Percentiles rank a stretch among this genome's conserved stretches.
phyloP scores from a whole-genome alignment of 2,888 invertebrate species.

The Brachypterus glaber region DNA sequence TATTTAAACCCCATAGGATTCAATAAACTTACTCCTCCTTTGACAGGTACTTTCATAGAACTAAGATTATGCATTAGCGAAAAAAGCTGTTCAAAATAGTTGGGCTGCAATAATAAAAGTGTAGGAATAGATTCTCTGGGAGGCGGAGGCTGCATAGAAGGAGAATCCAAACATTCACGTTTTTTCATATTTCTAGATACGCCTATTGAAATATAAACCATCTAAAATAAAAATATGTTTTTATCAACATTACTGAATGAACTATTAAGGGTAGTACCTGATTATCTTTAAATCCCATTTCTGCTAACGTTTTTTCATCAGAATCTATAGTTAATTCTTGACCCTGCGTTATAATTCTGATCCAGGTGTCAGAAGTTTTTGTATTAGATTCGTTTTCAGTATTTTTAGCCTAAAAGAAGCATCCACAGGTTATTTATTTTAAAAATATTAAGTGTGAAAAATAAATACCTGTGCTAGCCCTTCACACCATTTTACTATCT shows the following conservation, averaged over 20 bases:
- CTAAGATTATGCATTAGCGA: slow-evolving; percentile 84
- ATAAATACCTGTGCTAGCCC: slow-evolving; percentile 42
- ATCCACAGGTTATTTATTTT: too few relatives aligned
- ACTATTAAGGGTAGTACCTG: slow-evolving; percentile 58
- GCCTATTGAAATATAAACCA: slow-evolving; percentile 86
- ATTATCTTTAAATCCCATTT: slow-evolving; percentile 90
- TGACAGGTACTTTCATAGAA: slow-evolving; percentile 70
- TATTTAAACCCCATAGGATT: slow-evolving; percentile 5
- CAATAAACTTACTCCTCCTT: slow-evolving; percentile 50
- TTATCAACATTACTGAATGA: too few relatives aligned
- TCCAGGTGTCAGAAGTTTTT: slow-evolving; percentile 47
- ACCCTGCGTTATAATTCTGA: slow-evolving; percentile 87
- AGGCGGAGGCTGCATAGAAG: slow-evolving; percentile 78
- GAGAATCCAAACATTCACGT: slow-evolving; percentile 67
- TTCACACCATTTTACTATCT: slow-evolving; percentile 96
- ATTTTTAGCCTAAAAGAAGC: slow-evolving; percentile 26
- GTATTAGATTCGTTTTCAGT: slow-evolving; percentile 31
- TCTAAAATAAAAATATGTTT: slow-evolving; percentile 42
- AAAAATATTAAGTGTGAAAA: too few relatives aligned
- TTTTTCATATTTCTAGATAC: slow-evolving; percentile 49
- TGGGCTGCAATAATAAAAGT: slow-evolving; percentile 69
- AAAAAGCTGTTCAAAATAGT: slow-evolving; percentile 86
- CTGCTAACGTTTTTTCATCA: slow-evolving; percentile 82
- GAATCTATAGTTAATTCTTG: slow-evolving; percentile 88
- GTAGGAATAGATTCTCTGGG: slow-evolving; percentile 81